Percentiles rank a stretch among this genome's conserved stretches.
Conservation (phyloP, 2,797 vertebrate species). For the Pachyuromys duprasi region DNA sequence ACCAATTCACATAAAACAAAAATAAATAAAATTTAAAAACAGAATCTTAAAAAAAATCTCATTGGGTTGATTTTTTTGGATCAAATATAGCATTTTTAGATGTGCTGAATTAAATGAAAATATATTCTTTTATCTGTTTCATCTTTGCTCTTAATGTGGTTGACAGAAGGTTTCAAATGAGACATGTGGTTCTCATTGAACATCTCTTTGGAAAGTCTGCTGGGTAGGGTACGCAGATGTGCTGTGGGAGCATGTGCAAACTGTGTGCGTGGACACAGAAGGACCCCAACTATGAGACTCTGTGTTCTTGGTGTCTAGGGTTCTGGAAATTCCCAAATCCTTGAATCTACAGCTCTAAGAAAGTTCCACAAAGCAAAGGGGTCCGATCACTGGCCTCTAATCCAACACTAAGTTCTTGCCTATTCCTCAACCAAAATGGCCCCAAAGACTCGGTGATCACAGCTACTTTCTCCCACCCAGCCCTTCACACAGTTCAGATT, state of each 20-base stretch:
- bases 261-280: fast-evolving
- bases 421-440: background rate
- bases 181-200: fast-evolving
- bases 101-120: background rate
- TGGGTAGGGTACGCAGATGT: fast-evolving
- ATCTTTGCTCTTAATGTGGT: background rate
- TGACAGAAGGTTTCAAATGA: background rate
- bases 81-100: background rate
- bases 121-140: background rate
- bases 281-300: background rate
- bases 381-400: fast-evolving
- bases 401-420: background rate
- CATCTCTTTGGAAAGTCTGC: background rate
- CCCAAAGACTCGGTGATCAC: background rate
- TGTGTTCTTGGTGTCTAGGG: background rate
- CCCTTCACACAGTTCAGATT: too few relatives aligned
- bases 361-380: fast-evolving
- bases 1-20: too few relatives aligned
- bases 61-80: background rate
- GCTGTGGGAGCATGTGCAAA: fast-evolving
- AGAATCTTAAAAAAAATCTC: background rate
- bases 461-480: background rate
- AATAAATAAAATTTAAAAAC: background rate
- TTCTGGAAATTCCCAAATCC: background rate
- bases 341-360: background rate